Base-by-base conservation (phyloP, 2,888 invertebrate genomes). In the Amphipoea oculea region DNA sequence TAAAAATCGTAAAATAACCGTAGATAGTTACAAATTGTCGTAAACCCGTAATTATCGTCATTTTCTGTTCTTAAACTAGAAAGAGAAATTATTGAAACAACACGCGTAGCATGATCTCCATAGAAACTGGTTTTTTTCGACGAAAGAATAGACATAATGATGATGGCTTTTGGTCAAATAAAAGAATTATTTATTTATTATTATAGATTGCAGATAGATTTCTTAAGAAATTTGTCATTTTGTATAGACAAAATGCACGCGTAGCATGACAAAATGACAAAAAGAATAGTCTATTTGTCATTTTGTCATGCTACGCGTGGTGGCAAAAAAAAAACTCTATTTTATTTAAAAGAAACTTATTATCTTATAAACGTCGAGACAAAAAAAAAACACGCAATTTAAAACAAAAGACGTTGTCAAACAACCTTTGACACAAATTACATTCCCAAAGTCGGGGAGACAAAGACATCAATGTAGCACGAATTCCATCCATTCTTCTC, bases 401-500 rank as follows among this genome's bases (percentile, higher is more conserved):
- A 51, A 65, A 81, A 81, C 51, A 80, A 84, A 77, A 69, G 81
- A 70, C 23, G 40, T n/a, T 48, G 67, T 76, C 57, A 77, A 73
- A 84, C 70, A 36, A 66, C 17, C 69, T 86, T 57, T 77, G n/a
- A 77, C n/a, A 84, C 76, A 81, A 85, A 85, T 85, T 81, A 87
- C 84, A 71, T 84, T 84, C 48, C 73, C 54, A 65, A 77, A 77
- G n/a, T 45, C 79, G 77, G 40, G n/a, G 45, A 78, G 84, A 89
- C 87, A 89, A 89, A 89, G 90, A 82, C 89, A 89, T 89, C 82
- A 89, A 89, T 88, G 76, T 86, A 79, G 62, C 67, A 88, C 85
- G 87, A 86, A 88, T 83, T 83, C 81, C 85, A 83, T 85, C 82
- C 77, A 84, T 81, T 79, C 88, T 77, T 71, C 78, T 79, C 84